phyloP scores from a whole-genome alignment of 2,797 vertebrate genomes.

The Macrochelys suwanniensis region DNA sequence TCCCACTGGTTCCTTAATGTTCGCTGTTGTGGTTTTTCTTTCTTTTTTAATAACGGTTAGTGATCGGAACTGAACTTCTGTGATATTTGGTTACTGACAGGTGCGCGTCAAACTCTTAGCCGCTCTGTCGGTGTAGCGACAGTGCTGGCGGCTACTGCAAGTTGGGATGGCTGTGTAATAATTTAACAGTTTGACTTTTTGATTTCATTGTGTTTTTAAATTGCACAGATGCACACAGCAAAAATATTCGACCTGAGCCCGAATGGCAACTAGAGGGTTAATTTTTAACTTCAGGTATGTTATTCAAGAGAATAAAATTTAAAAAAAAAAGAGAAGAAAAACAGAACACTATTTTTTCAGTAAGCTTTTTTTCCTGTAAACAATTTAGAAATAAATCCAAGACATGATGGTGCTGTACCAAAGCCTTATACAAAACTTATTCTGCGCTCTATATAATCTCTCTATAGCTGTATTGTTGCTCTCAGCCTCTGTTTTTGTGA shows the following conservation, averaged over 20 bases:
- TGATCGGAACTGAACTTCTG: slow-evolving; percentile 54
- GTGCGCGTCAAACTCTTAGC: slow-evolving; percentile 22
- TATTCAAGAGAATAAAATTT: slow-evolving; percentile 77
- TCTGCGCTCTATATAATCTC: slow-evolving; percentile 77
- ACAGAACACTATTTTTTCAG: slow-evolving; percentile 85
- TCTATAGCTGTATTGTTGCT: slow-evolving; percentile 78
- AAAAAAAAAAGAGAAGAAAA: background rate
- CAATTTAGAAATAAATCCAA: slow-evolving; percentile 79
- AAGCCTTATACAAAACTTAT: slow-evolving; percentile 83
- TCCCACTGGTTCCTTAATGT: slow-evolving; percentile 75
- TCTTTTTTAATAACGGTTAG: slow-evolving; percentile 57
- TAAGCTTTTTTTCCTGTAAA: slow-evolving; percentile 88
- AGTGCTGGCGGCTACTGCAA: background rate
- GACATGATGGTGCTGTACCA: slow-evolving; percentile 92
- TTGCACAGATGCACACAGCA: slow-evolving; percentile 67
- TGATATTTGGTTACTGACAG: slow-evolving; percentile 50
- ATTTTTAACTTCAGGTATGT: slow-evolving; percentile 89
- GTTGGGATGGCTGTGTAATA: background rate
- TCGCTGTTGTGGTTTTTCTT: slow-evolving; percentile 63
- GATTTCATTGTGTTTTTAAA: background rate
- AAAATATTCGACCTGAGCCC: slow-evolving; percentile 77
- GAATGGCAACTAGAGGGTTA: slow-evolving; percentile 80
- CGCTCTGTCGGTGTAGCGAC: background rate
- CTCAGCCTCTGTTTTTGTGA: slow-evolving; percentile 66
- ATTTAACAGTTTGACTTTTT: background rate